phyloP scores from a whole-genome alignment of 2,797 vertebrate species.

The Graptemys geographica region DNA sequence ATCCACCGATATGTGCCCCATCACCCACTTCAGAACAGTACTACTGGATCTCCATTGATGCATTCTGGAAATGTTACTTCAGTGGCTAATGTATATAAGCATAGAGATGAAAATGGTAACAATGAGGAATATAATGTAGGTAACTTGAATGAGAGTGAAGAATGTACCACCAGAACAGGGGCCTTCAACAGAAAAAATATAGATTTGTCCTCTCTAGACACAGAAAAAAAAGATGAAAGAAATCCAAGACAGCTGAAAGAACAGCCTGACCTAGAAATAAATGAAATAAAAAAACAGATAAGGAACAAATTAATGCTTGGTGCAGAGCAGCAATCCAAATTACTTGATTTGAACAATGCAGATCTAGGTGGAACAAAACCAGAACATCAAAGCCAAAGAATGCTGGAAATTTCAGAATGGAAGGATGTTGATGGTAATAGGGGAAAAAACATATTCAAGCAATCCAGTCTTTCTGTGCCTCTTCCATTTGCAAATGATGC shows the following conservation, averaged over 20 bases:
- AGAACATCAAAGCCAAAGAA: not conserved
- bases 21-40: not conserved
- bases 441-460: not conserved
- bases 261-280: conserved; percentile 23
- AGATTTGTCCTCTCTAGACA: not conserved
- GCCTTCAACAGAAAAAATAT: not conserved
- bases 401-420: not conserved
- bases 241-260: not conserved
- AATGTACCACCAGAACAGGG: not conserved
- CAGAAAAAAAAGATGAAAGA: conserved; percentile 33
- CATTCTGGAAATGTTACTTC: not conserved
- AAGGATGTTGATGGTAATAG: not conserved
- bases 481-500: not conserved
- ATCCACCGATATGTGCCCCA: conserved; percentile 63
- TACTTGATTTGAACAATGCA: conserved; percentile 77
- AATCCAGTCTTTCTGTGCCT: not conserved
- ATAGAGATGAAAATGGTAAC: not conserved
- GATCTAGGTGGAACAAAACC: conserved; percentile 22
- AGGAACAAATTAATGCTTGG: conserved; percentile 75
- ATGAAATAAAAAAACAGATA: conserved; percentile 39
- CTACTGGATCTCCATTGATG: rapidly evolving
- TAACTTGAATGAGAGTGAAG: not conserved
- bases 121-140: not conserved
- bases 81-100: not conserved
- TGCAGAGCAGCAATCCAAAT: conserved; percentile 76